A percentile compares a stretch with the other conserved stretches of the same genome.
Conservation (phyloP, 1,140 invertebrate species). For the Branchinecta lynchi region DNA sequence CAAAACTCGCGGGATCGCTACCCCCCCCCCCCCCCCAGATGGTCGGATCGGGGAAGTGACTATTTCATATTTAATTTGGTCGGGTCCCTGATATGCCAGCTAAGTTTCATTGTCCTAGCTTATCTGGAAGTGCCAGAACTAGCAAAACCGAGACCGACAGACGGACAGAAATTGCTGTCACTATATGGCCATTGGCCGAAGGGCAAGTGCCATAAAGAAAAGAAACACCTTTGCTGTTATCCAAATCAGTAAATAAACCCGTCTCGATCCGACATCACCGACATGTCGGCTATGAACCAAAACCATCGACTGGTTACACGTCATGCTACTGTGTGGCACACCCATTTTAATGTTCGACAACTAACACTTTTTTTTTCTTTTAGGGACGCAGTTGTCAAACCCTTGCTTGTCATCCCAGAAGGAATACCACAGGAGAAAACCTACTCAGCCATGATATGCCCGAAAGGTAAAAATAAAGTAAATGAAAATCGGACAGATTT, state of each 20-base stretch:
- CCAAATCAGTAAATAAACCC: too few species aligned
- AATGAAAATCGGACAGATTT: too few species aligned
- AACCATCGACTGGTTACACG: too few species aligned
- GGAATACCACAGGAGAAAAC: slow-evolving; percentile 41
- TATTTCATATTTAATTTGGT: not conserved
- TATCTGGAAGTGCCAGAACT: slow-evolving; percentile 2
- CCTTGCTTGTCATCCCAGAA: slow-evolving; percentile 42
- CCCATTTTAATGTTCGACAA: too few species aligned
- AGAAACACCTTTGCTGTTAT: too few species aligned
- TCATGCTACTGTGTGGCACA: too few species aligned
- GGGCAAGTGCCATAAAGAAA: too few species aligned
- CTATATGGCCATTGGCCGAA: too few species aligned
- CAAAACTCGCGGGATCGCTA: not conserved
- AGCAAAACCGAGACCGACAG: too few species aligned
- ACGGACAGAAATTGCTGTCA: too few species aligned
- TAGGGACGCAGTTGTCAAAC: slow-evolving; percentile 42
- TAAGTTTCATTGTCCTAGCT: not conserved
- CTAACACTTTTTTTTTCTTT: slow-evolving; percentile 20
- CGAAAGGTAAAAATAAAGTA: slow-evolving; percentile 23
- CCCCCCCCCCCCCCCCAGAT: slow-evolving; percentile 2
- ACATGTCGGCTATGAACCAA: too few species aligned
- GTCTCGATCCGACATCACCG: too few species aligned
- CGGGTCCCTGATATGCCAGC: not conserved
- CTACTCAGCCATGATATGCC: slow-evolving; percentile 41
- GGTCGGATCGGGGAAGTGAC: not conserved